Evolutionary conservation across 2,888 invertebrate species (phyloP), one percentile per base, ranked within the genome.

Genomic region (Camponotus fellah): DNA sequence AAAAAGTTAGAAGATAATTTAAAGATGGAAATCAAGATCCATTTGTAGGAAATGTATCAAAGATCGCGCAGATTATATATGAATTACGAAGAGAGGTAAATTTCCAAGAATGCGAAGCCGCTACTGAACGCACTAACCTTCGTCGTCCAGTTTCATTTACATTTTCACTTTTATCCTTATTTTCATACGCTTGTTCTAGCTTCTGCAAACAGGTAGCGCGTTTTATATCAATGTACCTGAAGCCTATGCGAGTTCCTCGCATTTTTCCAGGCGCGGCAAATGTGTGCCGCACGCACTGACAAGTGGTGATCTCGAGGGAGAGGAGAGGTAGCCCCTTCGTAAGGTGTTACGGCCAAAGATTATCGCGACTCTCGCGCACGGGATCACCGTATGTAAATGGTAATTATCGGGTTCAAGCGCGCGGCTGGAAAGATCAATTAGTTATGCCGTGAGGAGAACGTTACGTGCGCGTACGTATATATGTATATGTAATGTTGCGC

Each of bases 401-500:
- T 92, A 93, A 94, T 94, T 91, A 93, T 93, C 91, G 92, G 91
- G 93, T 94, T 93, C 92, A 93, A 94, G 93, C 92, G 90, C 92
- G 91, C 53, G 12, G 53, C 91, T 93, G 91, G 92, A 94, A 94
- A 93, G 93, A 94, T 94, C 92, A 92, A 92, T 93, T 93, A 92
- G 91, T 84, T 91, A 90, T 89, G 91, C 90, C 89, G 89, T 88
- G 87, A 87, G 89, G 84, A 85, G 87, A 89, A 89, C 81, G 88
- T 90, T 89, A 90, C 89, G 91, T 88, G 81, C 40, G 40, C 60
- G 46, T 53, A n/a, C 62, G 26, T 43, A n/a, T 46, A 32, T 53
- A n/a, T 49, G n/a, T n/a, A 49, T 49, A 49, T n/a, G 8, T n/a
- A n/a, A 53, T 53, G n/a, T 46, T 17, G 71, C 64, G 60, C 81